Base-by-base conservation (phyloP, 2,888 invertebrate species). In the Nipponacmea schrenckii region DNA sequence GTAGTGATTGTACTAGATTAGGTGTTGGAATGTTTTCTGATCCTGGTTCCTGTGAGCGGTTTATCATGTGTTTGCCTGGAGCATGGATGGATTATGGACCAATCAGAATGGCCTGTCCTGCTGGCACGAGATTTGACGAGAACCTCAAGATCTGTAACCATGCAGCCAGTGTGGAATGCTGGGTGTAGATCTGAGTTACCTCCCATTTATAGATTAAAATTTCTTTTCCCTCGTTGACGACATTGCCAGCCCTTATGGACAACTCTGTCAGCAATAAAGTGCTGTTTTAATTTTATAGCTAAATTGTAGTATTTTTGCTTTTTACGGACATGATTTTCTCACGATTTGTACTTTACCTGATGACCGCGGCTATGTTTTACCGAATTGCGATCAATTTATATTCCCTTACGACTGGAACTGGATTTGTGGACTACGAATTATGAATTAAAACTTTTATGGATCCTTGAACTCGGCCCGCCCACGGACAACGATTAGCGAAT, bases 111-210 rank as follows among this genome's bases (percentile, higher is more conserved):
- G 39, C 64, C n/a, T 80, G 80, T 50, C 78, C 80, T 0, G 64
- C 72, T 20, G 79, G 80, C 3, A 80, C 80, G 0, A 62, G 73
- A 64, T 80, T 77, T 68, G 80, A 80, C 66, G 69, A 71, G 39
- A 66, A 69, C 24, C 69, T 80, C 44, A 77, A 76, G 48, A 74
- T 80, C 64, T 80, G 80, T 50, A 80, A 80, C 67, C 77, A 80
- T 50, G 76, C 74, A 12, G 44, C 48, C 15, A 64, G 64, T n/a
- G 76, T 79, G 24, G 64, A 68, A n/a, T 80, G 80, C 67, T 77
- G 66, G 69, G 62, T 45, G n/a, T 68, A 69, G 24, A 15, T 12
- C 1, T 4, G 7, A 20, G 17, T 50, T 20, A 20, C n/a, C 50
- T 20, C 31, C 31, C 5, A 31, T 31, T 31, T 31, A 31, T 31